phyloP scores from a whole-genome alignment of 2,888 invertebrate genomes.

The Apotomis capreana region DNA sequence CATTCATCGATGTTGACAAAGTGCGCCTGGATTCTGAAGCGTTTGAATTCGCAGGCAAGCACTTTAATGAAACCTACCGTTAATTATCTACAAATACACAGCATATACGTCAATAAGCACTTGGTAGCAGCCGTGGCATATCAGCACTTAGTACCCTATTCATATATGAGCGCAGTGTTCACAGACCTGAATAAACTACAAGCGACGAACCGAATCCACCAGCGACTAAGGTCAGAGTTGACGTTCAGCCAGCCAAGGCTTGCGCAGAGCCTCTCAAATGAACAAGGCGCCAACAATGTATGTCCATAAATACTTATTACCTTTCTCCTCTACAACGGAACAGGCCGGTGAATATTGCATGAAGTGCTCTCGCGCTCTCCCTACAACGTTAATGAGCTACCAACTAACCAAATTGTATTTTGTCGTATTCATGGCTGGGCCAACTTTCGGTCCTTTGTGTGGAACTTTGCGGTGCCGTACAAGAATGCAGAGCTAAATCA shows the following conservation, averaged over 20 bases:
- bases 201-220: slow-evolving; percentile 5
- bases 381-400: slow-evolving; percentile 57
- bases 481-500: slow-evolving; percentile 46
- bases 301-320: slow-evolving; percentile 6
- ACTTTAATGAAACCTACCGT: no score
- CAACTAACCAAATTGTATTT: slow-evolving; percentile 53
- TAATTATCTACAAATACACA: no score
- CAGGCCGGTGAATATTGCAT: slow-evolving; percentile 62
- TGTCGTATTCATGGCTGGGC: slow-evolving; percentile 58
- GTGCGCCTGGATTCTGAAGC: no score
- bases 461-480: slow-evolving; percentile 39
- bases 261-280: slow-evolving; percentile 50
- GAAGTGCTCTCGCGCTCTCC: slow-evolving; percentile 39
- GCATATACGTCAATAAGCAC: no score
- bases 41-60: no score
- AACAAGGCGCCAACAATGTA: background rate
- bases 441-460: slow-evolving; percentile 44
- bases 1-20: no score
- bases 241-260: slow-evolving; percentile 55
- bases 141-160: no score
- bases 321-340: background rate
- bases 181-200: slow-evolving; percentile 25
- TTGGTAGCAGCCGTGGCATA: no score
- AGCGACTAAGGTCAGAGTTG: slow-evolving; percentile 51
- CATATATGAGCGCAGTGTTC: background rate